Evolutionary conservation across 2,888 invertebrate species (phyloP).

Genomic region (Eupithecia dodoneata): DNA sequence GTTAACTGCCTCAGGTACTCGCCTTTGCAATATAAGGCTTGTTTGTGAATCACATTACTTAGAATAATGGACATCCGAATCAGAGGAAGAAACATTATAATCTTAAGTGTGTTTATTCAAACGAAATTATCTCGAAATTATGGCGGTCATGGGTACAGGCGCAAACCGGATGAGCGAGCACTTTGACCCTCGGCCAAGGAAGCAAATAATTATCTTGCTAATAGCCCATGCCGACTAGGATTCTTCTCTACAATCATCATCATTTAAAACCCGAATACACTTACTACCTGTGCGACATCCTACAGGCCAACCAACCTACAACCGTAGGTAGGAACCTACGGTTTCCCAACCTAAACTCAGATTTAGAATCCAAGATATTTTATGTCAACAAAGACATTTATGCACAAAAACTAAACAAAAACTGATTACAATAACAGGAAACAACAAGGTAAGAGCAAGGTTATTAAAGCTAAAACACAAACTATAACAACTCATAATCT

Average conservation of each 20-base stretch:
- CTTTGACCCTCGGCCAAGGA: background rate
- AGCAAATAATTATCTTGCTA: conserved; percentile 7
- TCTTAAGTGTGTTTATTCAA: conserved; percentile 9
- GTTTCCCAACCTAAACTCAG: no score
- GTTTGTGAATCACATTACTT: conserved; percentile 38
- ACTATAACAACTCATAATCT: no score
- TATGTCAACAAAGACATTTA: no score
- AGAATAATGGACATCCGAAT: conserved; percentile 19
- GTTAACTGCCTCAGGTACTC: conserved; percentile 49
- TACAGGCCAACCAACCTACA: background rate
- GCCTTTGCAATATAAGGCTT: conserved; percentile 30
- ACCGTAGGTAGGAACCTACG: no score
- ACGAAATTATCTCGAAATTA: conserved; percentile 3
- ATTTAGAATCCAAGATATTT: no score
- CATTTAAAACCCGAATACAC: background rate
- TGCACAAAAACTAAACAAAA: no score
- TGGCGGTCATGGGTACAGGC: background rate
- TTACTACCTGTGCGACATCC: background rate
- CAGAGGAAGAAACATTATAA: conserved; percentile 13
- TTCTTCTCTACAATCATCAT: background rate
- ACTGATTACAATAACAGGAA: no score
- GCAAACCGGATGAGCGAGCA: conserved; percentile 11
- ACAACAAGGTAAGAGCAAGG: no score
- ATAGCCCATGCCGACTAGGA: background rate
- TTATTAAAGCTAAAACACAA: no score